These are phyloP conservation scores for Larimichthys crocea DNA, from an alignment of 2,113 vertebrate species.

Conservation along the genomic window DNA sequence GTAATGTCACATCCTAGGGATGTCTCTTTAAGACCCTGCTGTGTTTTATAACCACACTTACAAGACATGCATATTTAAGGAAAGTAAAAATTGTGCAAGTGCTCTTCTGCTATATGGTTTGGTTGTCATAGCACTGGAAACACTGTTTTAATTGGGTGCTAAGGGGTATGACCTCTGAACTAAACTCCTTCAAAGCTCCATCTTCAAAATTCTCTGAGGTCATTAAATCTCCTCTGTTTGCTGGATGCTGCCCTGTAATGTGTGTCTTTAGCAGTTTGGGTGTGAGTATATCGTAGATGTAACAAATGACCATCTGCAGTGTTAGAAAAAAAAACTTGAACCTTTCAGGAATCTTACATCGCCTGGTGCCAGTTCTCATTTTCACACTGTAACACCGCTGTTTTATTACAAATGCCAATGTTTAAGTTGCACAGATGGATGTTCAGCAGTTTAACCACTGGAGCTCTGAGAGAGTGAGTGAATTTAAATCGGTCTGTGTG, in stretches of 20 bases:
- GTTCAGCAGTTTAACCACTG: background rate
- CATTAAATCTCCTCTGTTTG: background rate
- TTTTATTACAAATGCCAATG: background rate
- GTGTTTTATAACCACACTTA: background rate
- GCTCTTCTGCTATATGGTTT: background rate
- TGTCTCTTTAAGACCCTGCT: background rate
- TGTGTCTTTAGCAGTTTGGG: background rate
- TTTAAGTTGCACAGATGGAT: background rate
- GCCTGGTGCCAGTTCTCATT: slow-evolving; percentile 1
- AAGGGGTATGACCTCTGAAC: background rate
- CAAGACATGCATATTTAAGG: background rate
- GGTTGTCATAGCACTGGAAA: slow-evolving; percentile 10
- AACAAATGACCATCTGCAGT: background rate
- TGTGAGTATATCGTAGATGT: background rate
- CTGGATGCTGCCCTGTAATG: background rate
- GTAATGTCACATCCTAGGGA: background rate
- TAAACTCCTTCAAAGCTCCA: slow-evolving; percentile 7
- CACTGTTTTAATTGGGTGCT: slow-evolving; percentile 20
- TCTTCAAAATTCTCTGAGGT: background rate
- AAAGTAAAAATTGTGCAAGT: background rate
- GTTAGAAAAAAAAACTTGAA: slow-evolving; percentile 4
- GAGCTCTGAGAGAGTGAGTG: background rate
- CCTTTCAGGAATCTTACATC: background rate
- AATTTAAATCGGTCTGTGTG: background rate
- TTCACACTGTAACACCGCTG: background rate